Conservation (phyloP, 1,140 invertebrate genomes). For the Aethina tumida region DNA sequence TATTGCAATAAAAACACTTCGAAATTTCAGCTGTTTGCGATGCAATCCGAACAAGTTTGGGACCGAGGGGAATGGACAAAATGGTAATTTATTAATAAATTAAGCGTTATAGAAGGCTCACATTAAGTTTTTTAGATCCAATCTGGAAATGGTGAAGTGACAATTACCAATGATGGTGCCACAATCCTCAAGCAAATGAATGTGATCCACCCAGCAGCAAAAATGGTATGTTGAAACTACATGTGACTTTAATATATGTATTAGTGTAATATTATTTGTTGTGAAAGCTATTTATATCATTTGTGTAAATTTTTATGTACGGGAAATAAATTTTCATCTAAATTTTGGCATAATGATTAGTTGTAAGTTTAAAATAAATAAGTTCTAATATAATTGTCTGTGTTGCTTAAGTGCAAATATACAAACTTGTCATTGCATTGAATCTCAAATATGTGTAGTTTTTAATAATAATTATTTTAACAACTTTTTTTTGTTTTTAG, state of each 20-base stretch:
- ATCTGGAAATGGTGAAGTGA: conserved; percentile 93
- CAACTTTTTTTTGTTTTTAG: conserved; percentile 38
- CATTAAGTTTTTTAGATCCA: conserved; percentile 80
- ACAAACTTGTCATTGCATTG: too few species aligned
- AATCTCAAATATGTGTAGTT: too few species aligned
- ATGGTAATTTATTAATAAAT: conserved; percentile 72
- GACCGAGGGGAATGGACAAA: conserved; percentile 99
- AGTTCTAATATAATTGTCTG: too few species aligned
- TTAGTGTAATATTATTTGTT: conserved; percentile 1
- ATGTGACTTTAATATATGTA: background rate
- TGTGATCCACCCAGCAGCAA: conserved; percentile 96
- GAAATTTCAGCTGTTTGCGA: conserved; percentile 84
- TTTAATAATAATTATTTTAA: background rate
- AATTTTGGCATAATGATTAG: too few species aligned
- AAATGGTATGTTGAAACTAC: conserved; percentile 95
- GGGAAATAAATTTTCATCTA: too few species aligned
- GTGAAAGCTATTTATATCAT: background rate
- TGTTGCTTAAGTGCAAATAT: too few species aligned
- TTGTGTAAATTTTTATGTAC: too few species aligned
- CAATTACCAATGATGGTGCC: conserved; percentile 99
- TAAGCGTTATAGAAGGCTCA: too few species aligned
- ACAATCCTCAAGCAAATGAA: conserved; percentile 99
- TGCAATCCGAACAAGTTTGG: conserved; percentile 96
- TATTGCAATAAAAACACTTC: conserved; percentile 4
- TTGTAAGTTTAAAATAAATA: too few species aligned